Percentiles rank a stretch among this genome's conserved stretches.
These are phyloP conservation scores for Edolisoma coerulescens DNA, from an alignment of 2,113 vertebrate species.

Conservation along the genomic window DNA sequence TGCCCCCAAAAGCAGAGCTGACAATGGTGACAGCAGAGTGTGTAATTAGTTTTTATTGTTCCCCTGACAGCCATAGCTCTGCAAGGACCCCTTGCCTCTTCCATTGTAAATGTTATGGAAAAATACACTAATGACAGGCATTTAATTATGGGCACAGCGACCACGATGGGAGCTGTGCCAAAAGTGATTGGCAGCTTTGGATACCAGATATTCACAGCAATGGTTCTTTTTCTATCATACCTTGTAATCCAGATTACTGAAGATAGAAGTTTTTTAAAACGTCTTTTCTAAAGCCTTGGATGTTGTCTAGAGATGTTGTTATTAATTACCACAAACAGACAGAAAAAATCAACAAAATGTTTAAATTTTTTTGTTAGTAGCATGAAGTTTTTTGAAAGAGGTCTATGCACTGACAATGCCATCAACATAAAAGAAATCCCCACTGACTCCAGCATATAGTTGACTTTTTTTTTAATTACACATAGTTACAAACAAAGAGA, in stretches of 20 bases:
- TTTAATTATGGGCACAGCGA: conserved; percentile 70
- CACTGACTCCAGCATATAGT: neutral
- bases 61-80: conserved; percentile 71
- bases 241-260: conserved; percentile 27
- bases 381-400: neutral
- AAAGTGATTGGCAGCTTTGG: conserved; percentile 54
- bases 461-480: neutral
- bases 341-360: neutral
- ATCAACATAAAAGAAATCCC: neutral
- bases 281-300: neutral
- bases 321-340: neutral
- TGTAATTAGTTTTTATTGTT: conserved; percentile 79
- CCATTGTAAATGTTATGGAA: conserved; percentile 70
- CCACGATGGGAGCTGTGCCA: conserved; percentile 59
- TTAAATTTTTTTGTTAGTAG: neutral
- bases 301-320: neutral
- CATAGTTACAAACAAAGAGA: conserved; percentile 16
- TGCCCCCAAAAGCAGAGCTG: conserved; percentile 57
- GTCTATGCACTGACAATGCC: neutral
- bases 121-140: conserved; percentile 72
- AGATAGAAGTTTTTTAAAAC: neutral
- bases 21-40: conserved; percentile 65
- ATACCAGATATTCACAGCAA: conserved; percentile 19
- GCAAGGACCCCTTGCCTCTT: conserved; percentile 69
- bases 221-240: neutral